A percentile compares a stretch with the other conserved stretches of the same genome.
Conservation (phyloP, 1,140 invertebrate genomes). For the Tetramorium simillimum region DNA sequence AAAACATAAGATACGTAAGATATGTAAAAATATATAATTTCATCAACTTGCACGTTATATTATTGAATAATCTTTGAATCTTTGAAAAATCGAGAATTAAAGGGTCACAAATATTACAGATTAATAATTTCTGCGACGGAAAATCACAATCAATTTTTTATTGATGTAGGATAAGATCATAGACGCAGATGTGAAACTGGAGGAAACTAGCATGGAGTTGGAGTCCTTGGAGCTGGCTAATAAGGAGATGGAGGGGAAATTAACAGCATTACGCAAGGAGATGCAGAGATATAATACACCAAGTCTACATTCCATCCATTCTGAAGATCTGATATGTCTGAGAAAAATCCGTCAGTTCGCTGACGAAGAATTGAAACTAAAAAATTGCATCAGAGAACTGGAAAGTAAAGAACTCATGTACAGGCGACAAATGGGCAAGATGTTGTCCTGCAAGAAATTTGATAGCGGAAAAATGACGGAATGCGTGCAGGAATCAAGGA, state of each 20-base stretch:
- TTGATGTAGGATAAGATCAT: constrained; percentile 80
- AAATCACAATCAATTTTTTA: neutral
- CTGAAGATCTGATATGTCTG: constrained; percentile 78
- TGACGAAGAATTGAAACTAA: constrained; percentile 76
- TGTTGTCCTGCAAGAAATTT: constrained; percentile 61
- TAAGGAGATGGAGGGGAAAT: constrained; percentile 73
- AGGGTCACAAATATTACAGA: neutral
- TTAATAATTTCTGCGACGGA: neutral
- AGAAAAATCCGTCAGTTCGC: constrained; percentile 77
- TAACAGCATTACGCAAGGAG: constrained; percentile 72
- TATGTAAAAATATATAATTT: neutral
- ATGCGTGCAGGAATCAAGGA: constrained; percentile 25
- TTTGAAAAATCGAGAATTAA: constrained; percentile 3
- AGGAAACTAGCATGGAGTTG: constrained; percentile 78
- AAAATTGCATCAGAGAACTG: constrained; percentile 76
- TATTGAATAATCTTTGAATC: neutral
- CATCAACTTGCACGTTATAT: neutral
- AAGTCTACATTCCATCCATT: constrained; percentile 78
- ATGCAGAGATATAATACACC: constrained; percentile 55
- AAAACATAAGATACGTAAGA: neutral
- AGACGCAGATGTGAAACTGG: constrained; percentile 77
- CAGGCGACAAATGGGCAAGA: constrained; percentile 74
- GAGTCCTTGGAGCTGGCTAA: constrained; percentile 75
- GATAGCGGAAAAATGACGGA: constrained; percentile 21
- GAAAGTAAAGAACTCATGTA: constrained; percentile 75